A percentile compares a stretch with the other conserved stretches of the same genome.
These are phyloP conservation scores for Cephus cinctus DNA, from an alignment of 1,140 invertebrate species.

Conservation along the genomic window DNA sequence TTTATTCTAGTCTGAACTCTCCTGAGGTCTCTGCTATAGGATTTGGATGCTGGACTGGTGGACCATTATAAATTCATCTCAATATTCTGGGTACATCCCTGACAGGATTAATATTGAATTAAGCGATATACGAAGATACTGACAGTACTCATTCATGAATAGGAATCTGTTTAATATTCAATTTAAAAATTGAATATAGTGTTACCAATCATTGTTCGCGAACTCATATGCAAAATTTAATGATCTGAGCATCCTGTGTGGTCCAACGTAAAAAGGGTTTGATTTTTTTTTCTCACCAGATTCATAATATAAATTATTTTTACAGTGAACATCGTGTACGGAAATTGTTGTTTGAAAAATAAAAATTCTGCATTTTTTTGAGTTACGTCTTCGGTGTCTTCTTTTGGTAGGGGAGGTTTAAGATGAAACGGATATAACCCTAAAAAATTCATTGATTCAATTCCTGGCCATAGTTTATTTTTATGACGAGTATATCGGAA, in stretches of 20 bases:
- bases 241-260: constrained; percentile 32
- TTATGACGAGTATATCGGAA: no score
- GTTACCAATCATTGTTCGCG: constrained; percentile 37
- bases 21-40: not conserved
- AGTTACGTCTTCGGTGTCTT: not conserved
- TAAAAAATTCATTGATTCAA: no score
- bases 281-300: not conserved
- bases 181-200: constrained; percentile 43
- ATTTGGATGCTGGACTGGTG: not conserved
- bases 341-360: not conserved
- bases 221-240: constrained; percentile 38
- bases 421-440: no score
- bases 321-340: not conserved
- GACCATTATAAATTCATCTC: constrained; percentile 1
- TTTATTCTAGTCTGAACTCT: not conserved
- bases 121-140: constrained; percentile 4
- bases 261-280: constrained; percentile 22
- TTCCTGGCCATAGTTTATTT: no score
- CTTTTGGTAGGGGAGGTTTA: no score
- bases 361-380: not conserved
- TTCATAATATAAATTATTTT: not conserved
- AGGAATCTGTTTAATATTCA: constrained; percentile 37
- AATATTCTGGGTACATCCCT: no score
- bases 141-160: not conserved
- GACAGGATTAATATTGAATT: constrained; percentile 7